A percentile compares a stretch with the other conserved stretches of the same genome.
These are phyloP conservation scores for Empis stercorea DNA, from an alignment of 2,888 invertebrate species.

Conservation along the genomic window DNA sequence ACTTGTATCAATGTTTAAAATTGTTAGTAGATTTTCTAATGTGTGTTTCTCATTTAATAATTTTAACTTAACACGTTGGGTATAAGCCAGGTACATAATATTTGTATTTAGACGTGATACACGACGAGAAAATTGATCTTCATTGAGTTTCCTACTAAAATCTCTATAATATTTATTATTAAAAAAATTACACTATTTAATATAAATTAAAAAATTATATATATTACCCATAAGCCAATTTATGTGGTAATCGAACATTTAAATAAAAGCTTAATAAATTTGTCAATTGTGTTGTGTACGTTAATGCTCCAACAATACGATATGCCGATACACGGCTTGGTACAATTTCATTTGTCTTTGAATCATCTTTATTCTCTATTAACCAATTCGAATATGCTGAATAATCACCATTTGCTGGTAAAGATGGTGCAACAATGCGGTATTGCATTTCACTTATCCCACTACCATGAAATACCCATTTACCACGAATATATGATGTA, in stretches of 20 bases:
- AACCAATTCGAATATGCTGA: slow-evolving; percentile 66
- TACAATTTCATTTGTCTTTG: slow-evolving; percentile 38
- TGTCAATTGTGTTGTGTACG: slow-evolving; percentile 74
- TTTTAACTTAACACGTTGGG: slow-evolving; percentile 55
- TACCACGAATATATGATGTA: slow-evolving; percentile 65
- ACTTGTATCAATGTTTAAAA: slow-evolving; percentile 50
- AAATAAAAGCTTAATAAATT: slow-evolving; percentile 71
- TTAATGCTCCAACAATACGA: slow-evolving; percentile 66
- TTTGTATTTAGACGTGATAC: slow-evolving; percentile 70
- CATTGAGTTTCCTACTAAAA: slow-evolving; percentile 59
- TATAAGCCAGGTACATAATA: slow-evolving; percentile 62
- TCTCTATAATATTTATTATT: slow-evolving; percentile 48
- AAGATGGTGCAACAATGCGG: slow-evolving; percentile 68
- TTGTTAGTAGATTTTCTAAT: slow-evolving; percentile 55
- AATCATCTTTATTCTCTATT: slow-evolving; percentile 38
- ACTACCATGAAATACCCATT: slow-evolving; percentile 52
- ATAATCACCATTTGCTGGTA: slow-evolving; percentile 75
- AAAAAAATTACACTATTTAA: slow-evolving; percentile 13
- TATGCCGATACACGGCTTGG: slow-evolving; percentile 55
- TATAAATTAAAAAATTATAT: slow-evolving; percentile 2
- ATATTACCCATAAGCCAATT: slow-evolving; percentile 49
- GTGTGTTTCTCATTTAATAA: slow-evolving; percentile 54
- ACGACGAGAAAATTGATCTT: slow-evolving; percentile 58
- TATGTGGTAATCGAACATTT: slow-evolving; percentile 67
- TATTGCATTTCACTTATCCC: slow-evolving; percentile 56